Percentiles rank a stretch among this genome's conserved stretches.
phyloP scores from a whole-genome alignment of 2,797 vertebrate species.

The Masticophis lateralis region DNA sequence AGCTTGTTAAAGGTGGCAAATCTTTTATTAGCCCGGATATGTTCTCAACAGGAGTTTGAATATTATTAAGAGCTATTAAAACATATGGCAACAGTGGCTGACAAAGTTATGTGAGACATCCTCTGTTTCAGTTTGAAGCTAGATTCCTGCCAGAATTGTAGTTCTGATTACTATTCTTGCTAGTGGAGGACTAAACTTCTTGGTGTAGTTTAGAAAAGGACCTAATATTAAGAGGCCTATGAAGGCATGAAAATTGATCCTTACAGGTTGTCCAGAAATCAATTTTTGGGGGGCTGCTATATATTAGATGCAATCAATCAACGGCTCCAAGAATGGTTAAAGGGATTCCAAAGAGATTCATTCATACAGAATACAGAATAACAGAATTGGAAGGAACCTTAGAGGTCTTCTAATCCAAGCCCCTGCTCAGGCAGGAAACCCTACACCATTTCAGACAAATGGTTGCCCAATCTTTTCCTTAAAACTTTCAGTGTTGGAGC shows the following conservation, averaged over 20 bases:
- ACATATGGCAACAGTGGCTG: background rate
- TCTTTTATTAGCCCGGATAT: background rate
- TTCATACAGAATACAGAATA: background rate
- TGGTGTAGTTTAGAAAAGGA: background rate
- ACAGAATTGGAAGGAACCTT: background rate
- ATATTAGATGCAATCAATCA: background rate
- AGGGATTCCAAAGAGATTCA: background rate
- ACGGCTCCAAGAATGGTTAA: background rate
- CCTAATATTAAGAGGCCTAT: background rate
- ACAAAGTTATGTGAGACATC: background rate
- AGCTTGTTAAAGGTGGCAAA: background rate
- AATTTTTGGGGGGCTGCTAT: background rate
- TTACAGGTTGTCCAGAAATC: background rate
- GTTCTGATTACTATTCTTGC: background rate
- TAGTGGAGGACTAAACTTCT: background rate
- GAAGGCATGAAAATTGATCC: background rate
- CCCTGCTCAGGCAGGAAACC: background rate
- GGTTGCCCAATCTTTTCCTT: background rate
- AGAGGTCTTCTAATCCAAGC: background rate
- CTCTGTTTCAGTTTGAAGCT: background rate
- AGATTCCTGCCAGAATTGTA: background rate
- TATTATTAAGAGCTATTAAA: background rate
- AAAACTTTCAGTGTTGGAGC: background rate
- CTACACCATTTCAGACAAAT: background rate
- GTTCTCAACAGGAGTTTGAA: background rate